Percentiles rank a stretch among this genome's conserved stretches.
Evolutionary conservation across 2,888 invertebrate species (phyloP).

Genomic region (Noctua comes): DNA sequence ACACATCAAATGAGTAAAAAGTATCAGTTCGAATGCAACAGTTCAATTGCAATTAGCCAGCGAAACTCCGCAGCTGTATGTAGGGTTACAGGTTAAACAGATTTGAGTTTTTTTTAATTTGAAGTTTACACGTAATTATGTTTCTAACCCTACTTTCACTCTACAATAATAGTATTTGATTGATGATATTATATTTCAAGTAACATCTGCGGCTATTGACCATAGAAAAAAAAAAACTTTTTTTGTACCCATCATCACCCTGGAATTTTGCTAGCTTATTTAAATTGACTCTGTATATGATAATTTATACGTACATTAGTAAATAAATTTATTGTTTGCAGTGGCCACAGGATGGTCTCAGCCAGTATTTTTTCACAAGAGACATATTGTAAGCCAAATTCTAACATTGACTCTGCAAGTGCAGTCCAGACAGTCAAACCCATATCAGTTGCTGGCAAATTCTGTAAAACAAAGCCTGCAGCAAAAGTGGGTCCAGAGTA

Average conservation of each 20-base stretch:
- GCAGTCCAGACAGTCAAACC: constrained; percentile 78
- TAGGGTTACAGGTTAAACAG: too few relatives aligned
- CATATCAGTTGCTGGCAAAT: constrained; percentile 66
- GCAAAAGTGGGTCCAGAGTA: constrained; percentile 48
- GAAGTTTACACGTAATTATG: too few relatives aligned
- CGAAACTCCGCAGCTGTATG: too few relatives aligned
- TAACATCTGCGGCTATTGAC: neutral
- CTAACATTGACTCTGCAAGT: constrained; percentile 70
- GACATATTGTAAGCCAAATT: constrained; percentile 55
- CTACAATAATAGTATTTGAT: too few relatives aligned
- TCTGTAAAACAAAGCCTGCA: constrained; percentile 66
- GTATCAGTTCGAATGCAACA: too few relatives aligned
- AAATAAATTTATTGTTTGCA: constrained; percentile 69
- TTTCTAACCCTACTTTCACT: too few relatives aligned
- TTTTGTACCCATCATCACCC: neutral
- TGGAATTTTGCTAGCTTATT: neutral
- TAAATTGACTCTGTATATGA: neutral
- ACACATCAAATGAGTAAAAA: too few relatives aligned
- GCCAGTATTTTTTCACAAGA: constrained; percentile 53
- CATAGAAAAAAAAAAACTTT: neutral
- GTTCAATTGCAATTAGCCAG: too few relatives aligned
- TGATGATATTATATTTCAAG: too few relatives aligned
- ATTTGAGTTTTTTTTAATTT: too few relatives aligned
- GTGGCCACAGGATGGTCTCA: constrained; percentile 78
- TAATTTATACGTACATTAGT: constrained; percentile 72